Evolutionary conservation across 2,113 vertebrate genomes (phyloP).

Genomic region (Phasianus colchicus): DNA sequence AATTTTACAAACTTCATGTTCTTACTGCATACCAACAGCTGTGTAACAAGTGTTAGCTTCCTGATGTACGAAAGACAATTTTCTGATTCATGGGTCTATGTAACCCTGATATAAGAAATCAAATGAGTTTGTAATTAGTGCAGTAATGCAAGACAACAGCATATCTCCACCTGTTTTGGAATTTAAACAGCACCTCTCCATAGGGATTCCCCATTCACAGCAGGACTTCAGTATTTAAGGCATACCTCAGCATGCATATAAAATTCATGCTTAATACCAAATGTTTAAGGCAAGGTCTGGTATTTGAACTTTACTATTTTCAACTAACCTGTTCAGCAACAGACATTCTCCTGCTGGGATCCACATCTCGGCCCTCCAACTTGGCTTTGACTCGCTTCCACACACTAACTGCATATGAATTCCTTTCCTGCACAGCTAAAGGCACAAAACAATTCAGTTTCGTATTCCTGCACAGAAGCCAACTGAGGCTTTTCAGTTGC

Average conservation of each 20-base stretch:
- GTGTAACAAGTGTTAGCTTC: background rate
- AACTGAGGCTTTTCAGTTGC: background rate
- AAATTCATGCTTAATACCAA: background rate
- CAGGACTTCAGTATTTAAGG: background rate
- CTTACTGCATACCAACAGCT: background rate
- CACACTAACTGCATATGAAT: conserved; percentile 98
- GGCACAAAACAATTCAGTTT: background rate
- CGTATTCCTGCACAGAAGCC: background rate
- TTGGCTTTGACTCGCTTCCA: conserved; percentile 99
- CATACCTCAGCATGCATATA: background rate
- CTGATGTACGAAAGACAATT: background rate
- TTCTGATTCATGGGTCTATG: background rate
- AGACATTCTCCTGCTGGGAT: conserved; percentile 97
- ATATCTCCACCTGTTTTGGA: background rate
- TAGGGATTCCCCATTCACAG: background rate
- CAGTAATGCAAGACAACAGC: background rate
- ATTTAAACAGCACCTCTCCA: background rate
- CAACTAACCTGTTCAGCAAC: conserved; percentile 94
- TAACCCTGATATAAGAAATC: background rate
- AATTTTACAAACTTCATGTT: background rate
- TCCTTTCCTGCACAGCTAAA: conserved; percentile 96
- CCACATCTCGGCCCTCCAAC: conserved; percentile 96
- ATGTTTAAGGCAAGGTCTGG: background rate
- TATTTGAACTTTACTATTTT: background rate
- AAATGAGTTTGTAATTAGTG: too few species aligned